Evolutionary conservation across 2,113 vertebrate species (phyloP).

Genomic region (Mustela lutreola): DNA sequence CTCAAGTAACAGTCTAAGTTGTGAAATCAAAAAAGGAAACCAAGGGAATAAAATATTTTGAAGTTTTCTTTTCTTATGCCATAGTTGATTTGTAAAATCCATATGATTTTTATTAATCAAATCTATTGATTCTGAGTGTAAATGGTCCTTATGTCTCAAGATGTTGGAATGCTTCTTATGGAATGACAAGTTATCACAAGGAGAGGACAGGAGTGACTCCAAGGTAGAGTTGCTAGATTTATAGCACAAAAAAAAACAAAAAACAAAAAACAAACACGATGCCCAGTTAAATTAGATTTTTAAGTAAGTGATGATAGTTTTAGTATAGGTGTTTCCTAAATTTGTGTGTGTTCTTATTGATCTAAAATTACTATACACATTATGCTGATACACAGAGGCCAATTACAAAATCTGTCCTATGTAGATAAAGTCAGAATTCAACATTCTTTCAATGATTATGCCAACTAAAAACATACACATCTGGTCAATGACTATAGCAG

Average conservation of each 20-base stretch:
- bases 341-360: not conserved
- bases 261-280: not conserved
- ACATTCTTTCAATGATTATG: not conserved
- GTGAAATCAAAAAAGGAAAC: not conserved
- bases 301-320: not conserved
- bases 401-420: not conserved
- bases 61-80: not conserved
- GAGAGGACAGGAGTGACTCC: not conserved
- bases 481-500: not conserved
- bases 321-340: not conserved
- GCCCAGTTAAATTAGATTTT: not conserved
- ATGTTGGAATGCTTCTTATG: not conserved
- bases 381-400: not conserved
- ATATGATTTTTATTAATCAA: not conserved
- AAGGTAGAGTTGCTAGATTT: not conserved
- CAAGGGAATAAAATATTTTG: not conserved
- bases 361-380: not conserved
- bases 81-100: not conserved
- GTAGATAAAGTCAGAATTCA: not conserved
- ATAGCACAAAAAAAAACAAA: not conserved
- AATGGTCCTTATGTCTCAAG: not conserved
- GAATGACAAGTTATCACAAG: not conserved
- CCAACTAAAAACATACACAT: not conserved
- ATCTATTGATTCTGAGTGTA: not conserved
- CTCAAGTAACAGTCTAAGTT: not conserved